Evolutionary conservation across 2,888 invertebrate species (phyloP).

Genomic region (Pasiphila rectangulata): DNA sequence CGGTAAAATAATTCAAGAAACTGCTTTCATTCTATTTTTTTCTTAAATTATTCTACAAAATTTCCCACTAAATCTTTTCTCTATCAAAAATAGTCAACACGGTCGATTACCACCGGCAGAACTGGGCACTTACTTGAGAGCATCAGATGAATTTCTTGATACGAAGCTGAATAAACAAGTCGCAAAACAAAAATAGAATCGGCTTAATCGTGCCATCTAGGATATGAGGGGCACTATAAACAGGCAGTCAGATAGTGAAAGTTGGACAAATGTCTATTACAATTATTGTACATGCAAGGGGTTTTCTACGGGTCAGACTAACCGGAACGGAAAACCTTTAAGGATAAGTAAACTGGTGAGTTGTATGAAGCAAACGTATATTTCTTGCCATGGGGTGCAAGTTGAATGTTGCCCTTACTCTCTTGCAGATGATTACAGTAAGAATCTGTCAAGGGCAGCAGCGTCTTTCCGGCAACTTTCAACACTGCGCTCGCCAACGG

Average conservation of each 20-base stretch:
- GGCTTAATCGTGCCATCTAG: conserved; percentile 14
- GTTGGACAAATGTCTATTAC: not conserved
- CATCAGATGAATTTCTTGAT: conserved; percentile 40
- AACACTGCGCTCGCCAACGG: no score
- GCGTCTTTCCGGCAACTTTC: no score
- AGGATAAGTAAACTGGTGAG: not conserved
- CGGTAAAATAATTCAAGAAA: no score
- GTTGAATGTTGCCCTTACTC: no score
- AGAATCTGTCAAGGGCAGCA: no score
- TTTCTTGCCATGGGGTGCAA: no score
- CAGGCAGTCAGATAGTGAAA: not conserved
- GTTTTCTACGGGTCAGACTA: not conserved
- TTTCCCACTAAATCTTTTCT: conserved; percentile 2
- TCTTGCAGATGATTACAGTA: no score
- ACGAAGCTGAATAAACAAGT: conserved; percentile 40
- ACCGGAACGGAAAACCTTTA: not conserved
- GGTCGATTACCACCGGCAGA: conserved; percentile 6
- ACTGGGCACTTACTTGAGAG: conserved; percentile 30
- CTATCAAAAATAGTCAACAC: conserved; percentile 2
- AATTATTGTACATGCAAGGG: not conserved
- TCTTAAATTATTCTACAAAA: not conserved
- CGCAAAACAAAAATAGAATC: conserved; percentile 18
- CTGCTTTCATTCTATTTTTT: not conserved
- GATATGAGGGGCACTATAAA: conserved; percentile 13
- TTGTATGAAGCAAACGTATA: no score